Base-by-base conservation (phyloP, 2,113 vertebrate species). In the Corythaeola cristata region DNA sequence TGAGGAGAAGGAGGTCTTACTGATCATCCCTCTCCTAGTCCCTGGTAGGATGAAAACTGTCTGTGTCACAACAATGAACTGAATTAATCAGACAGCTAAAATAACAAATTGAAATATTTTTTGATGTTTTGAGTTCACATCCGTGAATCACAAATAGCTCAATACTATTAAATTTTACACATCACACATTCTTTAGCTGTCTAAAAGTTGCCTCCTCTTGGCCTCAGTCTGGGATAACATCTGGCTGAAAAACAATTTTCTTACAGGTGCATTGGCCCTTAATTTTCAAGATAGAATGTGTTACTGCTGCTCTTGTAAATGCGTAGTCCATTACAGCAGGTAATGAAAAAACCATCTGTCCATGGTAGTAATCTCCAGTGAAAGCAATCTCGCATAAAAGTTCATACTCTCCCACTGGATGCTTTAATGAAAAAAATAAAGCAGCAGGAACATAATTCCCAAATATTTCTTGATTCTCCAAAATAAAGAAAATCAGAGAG, bases 281-380 rank as follows among this genome's bases (percentile, higher is more conserved):
- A 20, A 68, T 80, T 90, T 93, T 83, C 14, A 74, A 75, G 62
- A 67, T 6, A 67, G 45, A 94, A 73, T 22, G 14, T 76, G 53
- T 55, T 87, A 63, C 15, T 87, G 37, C 33, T 56, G 49, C 32
- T 93, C 69, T 77, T 96, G 67, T 47, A 88, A 90, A 41, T 37
- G 73, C 56, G 33, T 28, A 64, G 76, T 53, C 72, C 77, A 90
- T 89, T 93, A 85, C 33, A 67, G 67, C 56, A 91, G 32, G 78
- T 62, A 95, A 94, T 88, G 89, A 88, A 91, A 86, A 94, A 79
- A 12, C 2, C 69, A 90, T 94, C 93, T 97, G 71, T 55, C 77
- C 58, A 0, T 47, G 71, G 50, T 2, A 66, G 41, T 33, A 90
- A 92, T 64, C 69, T 92, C 62, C 50, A 59, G 27, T 67, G 37